These are phyloP conservation scores for Anodontia alba DNA, from an alignment of 2,888 invertebrate genomes.

Conservation along the genomic window DNA sequence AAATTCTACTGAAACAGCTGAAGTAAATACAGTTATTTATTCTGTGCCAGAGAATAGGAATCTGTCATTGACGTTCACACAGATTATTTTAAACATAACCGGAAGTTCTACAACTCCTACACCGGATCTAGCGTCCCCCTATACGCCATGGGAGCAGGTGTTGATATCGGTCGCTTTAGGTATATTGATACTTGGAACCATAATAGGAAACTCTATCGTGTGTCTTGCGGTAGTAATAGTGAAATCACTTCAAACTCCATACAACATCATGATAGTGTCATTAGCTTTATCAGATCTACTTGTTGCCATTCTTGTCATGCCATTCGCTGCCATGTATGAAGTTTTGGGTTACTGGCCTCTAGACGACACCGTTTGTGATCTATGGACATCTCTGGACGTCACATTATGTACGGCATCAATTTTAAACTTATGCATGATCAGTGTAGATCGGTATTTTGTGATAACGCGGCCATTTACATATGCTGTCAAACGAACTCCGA, in stretches of 20 bases:
- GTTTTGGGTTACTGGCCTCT: slow-evolving; percentile 82
- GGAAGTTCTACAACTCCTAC: not conserved
- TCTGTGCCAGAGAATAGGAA: not conserved
- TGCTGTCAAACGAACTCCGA: slow-evolving; percentile 96
- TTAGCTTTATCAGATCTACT: slow-evolving; percentile 87
- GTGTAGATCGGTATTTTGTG: slow-evolving; percentile 86
- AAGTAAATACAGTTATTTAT: not conserved
- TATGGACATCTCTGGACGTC: slow-evolving; percentile 87
- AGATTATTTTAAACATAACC: not conserved
- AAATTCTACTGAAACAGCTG: too few species aligned
- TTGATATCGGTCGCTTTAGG: slow-evolving; percentile 74
- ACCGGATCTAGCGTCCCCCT: slow-evolving; percentile 8
- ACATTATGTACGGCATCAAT: slow-evolving; percentile 87
- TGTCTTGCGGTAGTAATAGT: slow-evolving; percentile 86
- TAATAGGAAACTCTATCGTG: slow-evolving; percentile 86
- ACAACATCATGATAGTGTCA: slow-evolving; percentile 85
- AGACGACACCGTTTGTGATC: slow-evolving; percentile 84
- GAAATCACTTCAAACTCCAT: slow-evolving; percentile 85
- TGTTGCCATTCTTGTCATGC: slow-evolving; percentile 87
- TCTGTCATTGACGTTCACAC: not conserved
- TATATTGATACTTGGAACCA: slow-evolving; percentile 85
- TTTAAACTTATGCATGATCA: slow-evolving; percentile 87
- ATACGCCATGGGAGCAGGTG: slow-evolving; percentile 66
- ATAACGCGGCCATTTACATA: slow-evolving; percentile 95
- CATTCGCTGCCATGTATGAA: slow-evolving; percentile 85